phyloP scores from a whole-genome alignment of 37 sponge, comb jelly and placozoan species.

The Hexactinellida sp. region DNA sequence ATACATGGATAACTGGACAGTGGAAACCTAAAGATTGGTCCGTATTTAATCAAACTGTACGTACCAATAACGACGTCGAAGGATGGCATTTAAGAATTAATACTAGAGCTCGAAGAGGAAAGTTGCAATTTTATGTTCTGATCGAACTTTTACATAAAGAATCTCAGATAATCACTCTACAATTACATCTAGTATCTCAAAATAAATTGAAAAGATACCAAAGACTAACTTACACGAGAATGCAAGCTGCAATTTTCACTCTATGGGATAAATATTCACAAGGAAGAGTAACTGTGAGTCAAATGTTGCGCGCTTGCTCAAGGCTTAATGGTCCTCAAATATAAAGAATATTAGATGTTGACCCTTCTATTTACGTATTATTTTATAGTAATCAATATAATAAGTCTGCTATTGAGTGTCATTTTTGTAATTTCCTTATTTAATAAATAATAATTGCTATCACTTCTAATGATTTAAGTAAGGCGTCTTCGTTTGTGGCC shows the following conservation, averaged over 20 bases:
- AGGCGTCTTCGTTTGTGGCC: background rate
- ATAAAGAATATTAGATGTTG: background rate
- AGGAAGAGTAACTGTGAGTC: background rate
- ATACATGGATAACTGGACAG: constrained; percentile 12
- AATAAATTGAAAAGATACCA: constrained; percentile 18
- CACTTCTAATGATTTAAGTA: constrained; percentile 5
- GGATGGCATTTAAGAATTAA: constrained; percentile 18
- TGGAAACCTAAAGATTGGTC: constrained; percentile 17
- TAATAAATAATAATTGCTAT: background rate
- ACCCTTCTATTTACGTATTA: constrained; percentile 17
- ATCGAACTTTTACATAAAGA: constrained; percentile 18
- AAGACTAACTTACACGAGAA: constrained; percentile 12
- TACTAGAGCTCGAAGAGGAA: background rate
- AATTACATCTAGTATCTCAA: constrained; percentile 1
- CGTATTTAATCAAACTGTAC: constrained; percentile 15
- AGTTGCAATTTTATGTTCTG: constrained; percentile 17
- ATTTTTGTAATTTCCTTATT: constrained; percentile 8
- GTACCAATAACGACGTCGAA: constrained; percentile 9
- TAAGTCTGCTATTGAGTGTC: constrained; percentile 16
- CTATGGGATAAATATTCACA: constrained; percentile 15
- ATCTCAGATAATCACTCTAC: constrained; percentile 15
- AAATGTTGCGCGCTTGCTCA: background rate
- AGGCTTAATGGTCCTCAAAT: background rate
- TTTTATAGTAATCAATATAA: constrained; percentile 15
- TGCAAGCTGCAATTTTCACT: constrained; percentile 17